These are phyloP conservation scores for Diaperis boleti DNA, from an alignment of 2,888 invertebrate species.

Conservation along the genomic window DNA sequence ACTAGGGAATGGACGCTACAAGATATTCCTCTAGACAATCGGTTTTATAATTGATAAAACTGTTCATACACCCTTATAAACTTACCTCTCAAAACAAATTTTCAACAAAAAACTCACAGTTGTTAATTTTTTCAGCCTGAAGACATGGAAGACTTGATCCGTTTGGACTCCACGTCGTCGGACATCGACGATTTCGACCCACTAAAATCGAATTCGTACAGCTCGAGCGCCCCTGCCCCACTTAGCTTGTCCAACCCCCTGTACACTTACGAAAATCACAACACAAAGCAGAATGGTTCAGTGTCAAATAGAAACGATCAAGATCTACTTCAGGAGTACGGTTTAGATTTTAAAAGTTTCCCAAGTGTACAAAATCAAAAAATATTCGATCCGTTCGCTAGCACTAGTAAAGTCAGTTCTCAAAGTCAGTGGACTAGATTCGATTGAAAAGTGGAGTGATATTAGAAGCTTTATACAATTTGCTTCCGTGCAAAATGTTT, in stretches of 20 bases:
- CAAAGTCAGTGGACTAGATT: constrained; percentile 74
- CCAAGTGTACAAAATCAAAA: constrained; percentile 59
- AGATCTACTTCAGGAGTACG: constrained; percentile 80
- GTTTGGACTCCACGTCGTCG: constrained; percentile 74
- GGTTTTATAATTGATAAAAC: too few relatives aligned
- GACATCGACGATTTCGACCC: constrained; percentile 79
- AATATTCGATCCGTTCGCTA: constrained; percentile 59
- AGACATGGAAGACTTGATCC: constrained; percentile 73
- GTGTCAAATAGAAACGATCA: constrained; percentile 69
- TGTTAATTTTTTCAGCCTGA: constrained; percentile 59
- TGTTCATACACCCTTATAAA: too few relatives aligned
- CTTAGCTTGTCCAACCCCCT: constrained; percentile 68
- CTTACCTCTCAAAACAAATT: too few relatives aligned
- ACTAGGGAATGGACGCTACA: too few relatives aligned
- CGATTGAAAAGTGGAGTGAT: constrained; percentile 62
- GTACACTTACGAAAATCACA: constrained; percentile 66
- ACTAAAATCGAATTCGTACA: constrained; percentile 65
- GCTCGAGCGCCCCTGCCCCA: constrained; percentile 64
- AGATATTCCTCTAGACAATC: too few relatives aligned
- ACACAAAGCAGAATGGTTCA: constrained; percentile 65
- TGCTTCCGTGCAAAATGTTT: constrained; percentile 42
- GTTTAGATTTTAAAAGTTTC: constrained; percentile 75
- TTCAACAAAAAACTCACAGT: too few relatives aligned
- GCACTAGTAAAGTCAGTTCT: constrained; percentile 63
- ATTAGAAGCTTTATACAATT: constrained; percentile 33